Conservation (phyloP, 2,797 vertebrate genomes). For the Enteromius viviparus region DNA sequence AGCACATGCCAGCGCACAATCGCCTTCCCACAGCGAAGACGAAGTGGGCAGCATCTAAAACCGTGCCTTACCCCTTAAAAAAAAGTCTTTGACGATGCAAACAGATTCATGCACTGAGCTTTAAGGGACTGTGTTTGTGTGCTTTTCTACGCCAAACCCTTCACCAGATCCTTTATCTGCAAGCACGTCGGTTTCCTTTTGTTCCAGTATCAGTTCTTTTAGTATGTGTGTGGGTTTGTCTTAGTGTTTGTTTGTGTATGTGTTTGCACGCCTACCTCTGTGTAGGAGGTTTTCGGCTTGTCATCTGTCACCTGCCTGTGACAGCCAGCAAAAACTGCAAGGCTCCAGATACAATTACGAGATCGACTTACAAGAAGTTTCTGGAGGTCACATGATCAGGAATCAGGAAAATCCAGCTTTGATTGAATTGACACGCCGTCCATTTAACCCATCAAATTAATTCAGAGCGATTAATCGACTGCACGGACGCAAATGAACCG, state of each 20-base stretch:
- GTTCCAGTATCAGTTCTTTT: background rate
- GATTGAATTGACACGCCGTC: background rate
- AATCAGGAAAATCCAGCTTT: background rate
- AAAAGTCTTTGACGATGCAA: slow-evolving; percentile 16
- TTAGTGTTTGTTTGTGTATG: slow-evolving; percentile 21
- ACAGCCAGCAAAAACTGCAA: slow-evolving; percentile 44
- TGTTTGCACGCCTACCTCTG: slow-evolving; percentile 32
- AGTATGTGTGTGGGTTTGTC: slow-evolving; percentile 14
- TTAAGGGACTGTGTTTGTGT: background rate
- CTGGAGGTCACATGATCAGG: slow-evolving; percentile 41
- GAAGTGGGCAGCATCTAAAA: slow-evolving; percentile 31
- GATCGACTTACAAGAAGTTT: slow-evolving; percentile 51
- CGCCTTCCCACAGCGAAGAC: slow-evolving; percentile 35
- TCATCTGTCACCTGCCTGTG: slow-evolving; percentile 53
- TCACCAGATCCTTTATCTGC: slow-evolving; percentile 20
- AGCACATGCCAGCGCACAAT: slow-evolving; percentile 10
- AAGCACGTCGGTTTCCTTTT: background rate
- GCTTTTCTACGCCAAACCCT: slow-evolving; percentile 14
- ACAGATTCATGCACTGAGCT: slow-evolving; percentile 25
- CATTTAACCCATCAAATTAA: slow-evolving; percentile 42
- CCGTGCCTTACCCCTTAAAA: background rate
- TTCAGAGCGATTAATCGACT: slow-evolving; percentile 29
- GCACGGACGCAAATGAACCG: background rate
- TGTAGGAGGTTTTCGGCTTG: slow-evolving; percentile 56
- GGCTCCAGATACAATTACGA: slow-evolving; percentile 62